Percentiles rank a stretch among this genome's conserved stretches.
These are phyloP conservation scores for Formica exsecta DNA, from an alignment of 1,140 invertebrate species.

Conservation along the genomic window DNA sequence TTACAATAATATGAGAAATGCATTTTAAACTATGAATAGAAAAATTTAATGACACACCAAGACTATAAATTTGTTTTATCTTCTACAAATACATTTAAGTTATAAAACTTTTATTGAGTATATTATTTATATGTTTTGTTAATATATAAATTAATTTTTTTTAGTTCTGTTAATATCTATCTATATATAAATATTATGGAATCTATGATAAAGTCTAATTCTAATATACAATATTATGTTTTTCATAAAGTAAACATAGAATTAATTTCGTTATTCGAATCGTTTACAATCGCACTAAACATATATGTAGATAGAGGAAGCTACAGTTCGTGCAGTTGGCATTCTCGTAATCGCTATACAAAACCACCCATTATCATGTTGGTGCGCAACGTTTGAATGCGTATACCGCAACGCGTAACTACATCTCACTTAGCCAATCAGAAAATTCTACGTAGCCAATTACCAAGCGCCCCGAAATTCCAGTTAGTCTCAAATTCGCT, in stretches of 20 bases:
- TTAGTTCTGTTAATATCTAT: neutral
- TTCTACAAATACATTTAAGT: neutral
- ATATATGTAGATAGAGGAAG: neutral
- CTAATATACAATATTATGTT: neutral
- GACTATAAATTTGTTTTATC: neutral
- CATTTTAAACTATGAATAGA: neutral
- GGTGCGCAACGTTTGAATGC: conserved; percentile 4
- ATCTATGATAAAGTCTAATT: neutral
- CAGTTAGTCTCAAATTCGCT: conserved; percentile 60
- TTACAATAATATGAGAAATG: too few relatives aligned
- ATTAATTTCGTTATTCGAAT: conserved; percentile 7
- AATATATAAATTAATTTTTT: neutral
- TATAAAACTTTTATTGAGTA: neutral
- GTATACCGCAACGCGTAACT: conserved; percentile 33
- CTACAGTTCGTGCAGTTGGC: conserved; percentile 17
- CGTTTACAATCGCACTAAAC: conserved; percentile 3
- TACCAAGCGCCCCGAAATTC: conserved; percentile 47
- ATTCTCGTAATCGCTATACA: conserved; percentile 17
- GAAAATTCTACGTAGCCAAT: conserved; percentile 60
- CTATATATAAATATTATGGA: neutral
- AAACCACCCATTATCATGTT: conserved; percentile 37
- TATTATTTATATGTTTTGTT: neutral
- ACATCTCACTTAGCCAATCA: conserved; percentile 51
- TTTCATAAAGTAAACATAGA: neutral
- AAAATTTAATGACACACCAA: neutral